Evolutionary conservation across 2,888 invertebrate species (phyloP).

Genomic region (Anarsia innoxiella): DNA sequence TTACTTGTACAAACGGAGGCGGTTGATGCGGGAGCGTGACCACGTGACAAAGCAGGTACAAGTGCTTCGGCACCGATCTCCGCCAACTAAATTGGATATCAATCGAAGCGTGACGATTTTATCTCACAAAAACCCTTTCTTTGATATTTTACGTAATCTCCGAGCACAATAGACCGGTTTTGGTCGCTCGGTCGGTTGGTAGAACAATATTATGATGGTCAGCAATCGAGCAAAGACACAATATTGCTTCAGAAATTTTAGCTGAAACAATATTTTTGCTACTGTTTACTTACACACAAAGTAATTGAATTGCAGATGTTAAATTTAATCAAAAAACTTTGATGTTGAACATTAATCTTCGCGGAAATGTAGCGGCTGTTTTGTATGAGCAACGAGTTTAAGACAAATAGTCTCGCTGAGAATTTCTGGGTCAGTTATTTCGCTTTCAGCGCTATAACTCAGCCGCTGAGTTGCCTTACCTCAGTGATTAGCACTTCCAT

Average conservation of each 20-base stretch:
- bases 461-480: constrained; percentile 18
- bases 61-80: constrained; percentile 34
- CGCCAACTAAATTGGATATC: constrained; percentile 62
- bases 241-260: background rate
- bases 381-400: constrained; percentile 11
- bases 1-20: constrained; percentile 45
- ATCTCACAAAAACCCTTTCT: constrained; percentile 53
- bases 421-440: constrained; percentile 22
- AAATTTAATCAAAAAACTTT: constrained; percentile 7
- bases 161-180: constrained; percentile 46
- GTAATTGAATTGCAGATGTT: background rate
- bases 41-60: constrained; percentile 55
- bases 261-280: background rate
- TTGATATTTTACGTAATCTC: constrained; percentile 51
- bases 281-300: too few species aligned
- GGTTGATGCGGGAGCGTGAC: constrained; percentile 46
- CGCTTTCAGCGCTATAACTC: constrained; percentile 23
- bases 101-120: constrained; percentile 61
- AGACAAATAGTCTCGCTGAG: constrained; percentile 19
- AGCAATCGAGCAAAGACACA: constrained; percentile 6
- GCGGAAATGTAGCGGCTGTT: constrained; percentile 9
- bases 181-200: constrained; percentile 22
- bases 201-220: constrained; percentile 28
- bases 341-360: constrained; percentile 12
- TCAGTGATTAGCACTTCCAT: constrained; percentile 47